A percentile compares a stretch with the other conserved stretches of the same genome.
phyloP scores from a whole-genome alignment of 2,797 vertebrate species.

The Sebastes kiyomatsui region DNA sequence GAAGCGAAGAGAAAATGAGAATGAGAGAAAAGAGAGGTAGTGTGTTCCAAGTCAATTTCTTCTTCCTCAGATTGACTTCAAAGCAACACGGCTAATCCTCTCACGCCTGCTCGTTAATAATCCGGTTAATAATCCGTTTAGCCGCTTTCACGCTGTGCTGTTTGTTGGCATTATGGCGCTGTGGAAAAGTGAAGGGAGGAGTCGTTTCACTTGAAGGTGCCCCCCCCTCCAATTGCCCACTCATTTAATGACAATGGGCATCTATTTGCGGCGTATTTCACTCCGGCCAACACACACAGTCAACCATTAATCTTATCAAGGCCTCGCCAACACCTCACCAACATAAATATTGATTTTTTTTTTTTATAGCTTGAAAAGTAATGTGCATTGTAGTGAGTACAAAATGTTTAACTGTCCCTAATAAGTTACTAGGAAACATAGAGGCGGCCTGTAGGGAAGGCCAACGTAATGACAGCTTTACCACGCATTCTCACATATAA shows the following conservation, averaged over 20 bases:
- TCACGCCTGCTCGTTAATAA: constrained; percentile 82
- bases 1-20: constrained; percentile 1
- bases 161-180: constrained; percentile 75
- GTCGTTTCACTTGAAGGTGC: constrained; percentile 26
- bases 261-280: constrained; percentile 2
- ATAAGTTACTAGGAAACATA: background rate
- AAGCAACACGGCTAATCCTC: constrained; percentile 82
- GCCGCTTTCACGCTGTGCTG: constrained; percentile 75
- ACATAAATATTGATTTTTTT: background rate
- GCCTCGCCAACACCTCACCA: background rate
- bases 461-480: background rate
- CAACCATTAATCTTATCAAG: background rate
- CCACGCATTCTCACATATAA: background rate
- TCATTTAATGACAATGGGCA: background rate
- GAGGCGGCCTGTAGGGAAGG: background rate
- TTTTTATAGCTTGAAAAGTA: background rate
- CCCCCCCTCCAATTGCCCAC: background rate
- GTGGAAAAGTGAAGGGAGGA: constrained; percentile 46
- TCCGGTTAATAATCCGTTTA: constrained; percentile 85
- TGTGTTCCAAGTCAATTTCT: constrained; percentile 75
- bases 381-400: background rate
- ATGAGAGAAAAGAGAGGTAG: constrained; percentile 13
- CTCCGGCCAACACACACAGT: background rate
- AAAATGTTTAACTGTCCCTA: background rate
- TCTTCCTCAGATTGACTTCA: constrained; percentile 79